Evolutionary conservation across 64 coral and sea anemone species (phyloP), one percentile per base, ranked within the genome.

Genomic region (Dendrophyllia cribrosa): DNA sequence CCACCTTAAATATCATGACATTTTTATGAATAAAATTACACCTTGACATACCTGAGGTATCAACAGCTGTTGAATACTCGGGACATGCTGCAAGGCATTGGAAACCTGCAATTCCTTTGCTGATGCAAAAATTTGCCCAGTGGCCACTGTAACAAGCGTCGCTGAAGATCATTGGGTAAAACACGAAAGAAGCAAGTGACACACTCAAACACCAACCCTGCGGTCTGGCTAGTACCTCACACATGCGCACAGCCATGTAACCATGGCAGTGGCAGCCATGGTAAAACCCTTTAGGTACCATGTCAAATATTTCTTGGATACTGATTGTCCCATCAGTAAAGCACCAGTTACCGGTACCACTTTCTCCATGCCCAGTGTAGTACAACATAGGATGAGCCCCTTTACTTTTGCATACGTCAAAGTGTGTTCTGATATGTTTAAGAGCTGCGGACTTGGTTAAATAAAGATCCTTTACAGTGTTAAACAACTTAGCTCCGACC

Each of bases 121-220:
- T 1, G 10, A 72, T 0, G 45, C 70, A 72, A 10, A 72, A 47
- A 46, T 72, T 3, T 72, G 70, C 70, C 70, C 70, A 72, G 70
- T 72, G 70, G 34, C 70, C 70, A 45, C 70, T 72, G 13, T 72
- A 72, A 72, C 70, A 72, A 1, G 70, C 34, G 13, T 72, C 70
- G 14, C 70, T 44, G 9, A 72, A 72, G 12, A 72, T 72, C 70
- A 72, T 72, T 4, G 70, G 70, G 14, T 72, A 72, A 12, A 4
- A 16, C 25, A 34, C 34, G 34, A 34, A 34, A 34, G 34, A 34
- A 34, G 34, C 34, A 34, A 34, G 34, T 34, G 34, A 34, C 34
- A 34, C 34, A 34, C 34, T 34, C 34, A 34, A 34, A 34, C 34
- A 34, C 34, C 34, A 34, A 34, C 34, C 34, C 34, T 2, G 34